These are phyloP conservation scores for Caenorhabditis tropicalis DNA, from an alignment of 1,140 invertebrate genomes.

Conservation along the genomic window DNA sequence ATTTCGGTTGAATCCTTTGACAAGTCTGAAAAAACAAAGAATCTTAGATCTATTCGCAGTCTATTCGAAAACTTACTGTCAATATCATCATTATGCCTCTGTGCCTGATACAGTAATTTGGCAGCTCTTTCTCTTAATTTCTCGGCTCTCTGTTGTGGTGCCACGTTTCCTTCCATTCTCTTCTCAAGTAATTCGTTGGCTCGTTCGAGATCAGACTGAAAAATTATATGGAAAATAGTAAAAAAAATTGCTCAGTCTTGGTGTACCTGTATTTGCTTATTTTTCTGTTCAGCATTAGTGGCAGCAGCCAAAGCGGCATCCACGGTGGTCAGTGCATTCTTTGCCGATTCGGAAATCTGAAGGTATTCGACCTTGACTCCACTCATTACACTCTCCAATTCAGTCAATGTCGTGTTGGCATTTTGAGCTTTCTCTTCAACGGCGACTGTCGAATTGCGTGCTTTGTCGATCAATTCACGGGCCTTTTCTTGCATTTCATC, in stretches of 20 bases:
- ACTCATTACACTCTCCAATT: constrained; percentile 51
- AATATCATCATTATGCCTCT: constrained; percentile 54
- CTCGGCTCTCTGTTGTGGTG: constrained; percentile 51
- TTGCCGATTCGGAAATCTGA: constrained; percentile 53
- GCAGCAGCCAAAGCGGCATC: constrained; percentile 34
- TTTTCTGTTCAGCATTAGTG: constrained; percentile 42
- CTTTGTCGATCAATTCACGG: constrained; percentile 35
- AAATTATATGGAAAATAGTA: not conserved
- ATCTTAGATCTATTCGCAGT: constrained; percentile 28
- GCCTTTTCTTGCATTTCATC: constrained; percentile 34
- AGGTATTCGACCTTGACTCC: constrained; percentile 54
- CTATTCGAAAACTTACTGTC: constrained; percentile 46
- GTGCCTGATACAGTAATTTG: constrained; percentile 50
- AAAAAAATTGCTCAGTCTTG: too few species aligned
- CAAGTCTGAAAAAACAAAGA: constrained; percentile 41
- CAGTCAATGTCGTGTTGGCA: constrained; percentile 40
- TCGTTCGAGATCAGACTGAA: constrained; percentile 39
- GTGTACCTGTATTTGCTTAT: constrained; percentile 49
- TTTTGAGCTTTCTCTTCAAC: constrained; percentile 45
- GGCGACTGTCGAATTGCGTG: not conserved
- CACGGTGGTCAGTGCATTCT: constrained; percentile 47
- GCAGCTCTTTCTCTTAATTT: constrained; percentile 43
- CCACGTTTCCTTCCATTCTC: constrained; percentile 45
- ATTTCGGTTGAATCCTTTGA: constrained; percentile 55
- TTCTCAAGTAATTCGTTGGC: constrained; percentile 29